Conservation (phyloP, 2,888 invertebrate species). For the Cantharis rustica region DNA sequence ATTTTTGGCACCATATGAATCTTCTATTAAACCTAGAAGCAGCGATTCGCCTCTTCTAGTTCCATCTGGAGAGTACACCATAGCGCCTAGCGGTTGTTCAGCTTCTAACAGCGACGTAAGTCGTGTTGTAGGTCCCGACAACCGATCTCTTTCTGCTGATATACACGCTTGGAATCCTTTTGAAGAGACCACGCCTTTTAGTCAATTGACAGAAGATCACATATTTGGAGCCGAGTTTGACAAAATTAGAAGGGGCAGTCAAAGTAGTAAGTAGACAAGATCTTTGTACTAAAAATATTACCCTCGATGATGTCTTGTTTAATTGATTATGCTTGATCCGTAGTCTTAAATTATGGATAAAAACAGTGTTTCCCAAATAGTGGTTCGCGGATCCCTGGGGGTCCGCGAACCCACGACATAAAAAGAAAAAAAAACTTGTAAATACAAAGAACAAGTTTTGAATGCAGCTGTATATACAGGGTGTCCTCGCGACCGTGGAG, state of each 20-base stretch:
- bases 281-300: too few relatives aligned
- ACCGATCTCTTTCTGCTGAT: constrained; percentile 60
- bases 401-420: too few relatives aligned
- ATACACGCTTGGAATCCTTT: constrained; percentile 84
- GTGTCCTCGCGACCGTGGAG: too few relatives aligned
- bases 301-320: too few relatives aligned
- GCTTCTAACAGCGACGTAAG: constrained; percentile 54
- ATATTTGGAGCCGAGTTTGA: constrained; percentile 85
- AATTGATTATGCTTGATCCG: too few relatives aligned
- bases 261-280: constrained; percentile 67
- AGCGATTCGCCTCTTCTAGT: constrained; percentile 55
- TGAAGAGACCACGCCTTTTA: constrained; percentile 70
- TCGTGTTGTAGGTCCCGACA: constrained; percentile 45
- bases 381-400: too few relatives aligned
- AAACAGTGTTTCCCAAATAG: too few relatives aligned
- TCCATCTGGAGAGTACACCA: constrained; percentile 36
- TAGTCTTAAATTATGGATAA: too few relatives aligned
- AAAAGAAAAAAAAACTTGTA: too few relatives aligned
- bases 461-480: too few relatives aligned
- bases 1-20: constrained; percentile 75
- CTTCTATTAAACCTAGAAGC: constrained; percentile 63
- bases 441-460: too few relatives aligned
- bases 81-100: constrained; percentile 50
- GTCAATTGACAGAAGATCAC: constrained; percentile 77
- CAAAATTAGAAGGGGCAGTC: constrained; percentile 76